Percentiles rank a stretch among this genome's conserved stretches.
Conservation (phyloP, 2,797 vertebrate genomes). For the Anniella stebbinsi region DNA sequence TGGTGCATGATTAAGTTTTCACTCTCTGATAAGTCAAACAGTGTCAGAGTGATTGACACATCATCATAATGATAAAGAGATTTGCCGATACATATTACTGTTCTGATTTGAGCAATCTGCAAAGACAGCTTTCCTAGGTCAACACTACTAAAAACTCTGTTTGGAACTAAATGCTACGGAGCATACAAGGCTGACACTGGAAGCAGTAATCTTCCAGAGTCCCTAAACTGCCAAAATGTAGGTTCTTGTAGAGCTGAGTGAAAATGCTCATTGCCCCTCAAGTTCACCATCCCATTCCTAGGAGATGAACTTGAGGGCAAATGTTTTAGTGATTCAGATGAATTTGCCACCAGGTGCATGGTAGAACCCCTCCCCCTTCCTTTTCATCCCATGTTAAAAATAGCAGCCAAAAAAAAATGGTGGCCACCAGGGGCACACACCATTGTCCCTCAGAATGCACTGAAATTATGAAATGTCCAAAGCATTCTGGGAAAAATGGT, state of each 20-base stretch:
- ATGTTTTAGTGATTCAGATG: background rate
- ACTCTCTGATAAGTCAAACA: slow-evolving; percentile 70
- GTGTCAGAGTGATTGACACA: slow-evolving; percentile 35
- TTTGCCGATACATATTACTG: slow-evolving; percentile 33
- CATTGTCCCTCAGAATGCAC: background rate
- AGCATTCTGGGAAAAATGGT: background rate
- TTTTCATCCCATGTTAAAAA: background rate
- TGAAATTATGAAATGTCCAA: background rate
- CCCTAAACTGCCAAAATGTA: background rate
- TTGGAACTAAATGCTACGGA: slow-evolving; percentile 4
- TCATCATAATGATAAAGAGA: slow-evolving; percentile 68
- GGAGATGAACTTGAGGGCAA: background rate
- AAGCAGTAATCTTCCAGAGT: background rate
- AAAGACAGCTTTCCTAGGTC: slow-evolving; percentile 41
- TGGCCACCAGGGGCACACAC: too few relatives aligned
- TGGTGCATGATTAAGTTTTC: slow-evolving; percentile 74
- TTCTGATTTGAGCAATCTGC: slow-evolving; percentile 45
- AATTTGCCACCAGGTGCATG: too few relatives aligned
- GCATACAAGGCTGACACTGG: background rate
- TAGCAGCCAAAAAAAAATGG: background rate
- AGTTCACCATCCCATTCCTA: background rate
- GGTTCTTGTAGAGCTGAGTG: background rate
- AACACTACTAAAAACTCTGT: background rate
- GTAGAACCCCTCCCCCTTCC: too few relatives aligned
- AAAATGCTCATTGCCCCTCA: background rate